These are phyloP conservation scores for Hephaestus fuliginosus DNA, from an alignment of 2,797 vertebrate genomes.

Conservation along the genomic window DNA sequence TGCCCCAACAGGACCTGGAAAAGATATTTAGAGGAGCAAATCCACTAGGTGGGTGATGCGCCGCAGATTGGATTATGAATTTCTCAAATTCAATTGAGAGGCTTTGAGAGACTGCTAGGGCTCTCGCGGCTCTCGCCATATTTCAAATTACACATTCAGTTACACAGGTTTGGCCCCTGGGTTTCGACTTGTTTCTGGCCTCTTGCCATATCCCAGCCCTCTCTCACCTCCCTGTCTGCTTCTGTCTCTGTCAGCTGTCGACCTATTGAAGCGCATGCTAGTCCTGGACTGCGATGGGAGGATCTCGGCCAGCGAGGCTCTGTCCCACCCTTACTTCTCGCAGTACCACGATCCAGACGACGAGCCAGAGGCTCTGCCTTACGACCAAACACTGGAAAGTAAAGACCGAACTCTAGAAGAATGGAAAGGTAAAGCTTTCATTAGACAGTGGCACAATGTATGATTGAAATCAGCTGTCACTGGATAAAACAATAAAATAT, in stretches of 20 bases:
- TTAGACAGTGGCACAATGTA: not conserved
- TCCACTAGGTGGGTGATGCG: conserved; percentile 88
- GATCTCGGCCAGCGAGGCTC: conserved; percentile 93
- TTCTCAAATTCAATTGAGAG: conserved; percentile 39
- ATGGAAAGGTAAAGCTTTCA: conserved; percentile 92
- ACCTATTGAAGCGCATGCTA: conserved; percentile 95
- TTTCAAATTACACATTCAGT: conserved; percentile 24
- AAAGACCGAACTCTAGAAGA: conserved; percentile 95
- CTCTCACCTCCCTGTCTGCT: conserved; percentile 3
- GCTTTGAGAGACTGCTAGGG: conserved; percentile 12
- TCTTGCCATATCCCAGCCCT: not conserved
- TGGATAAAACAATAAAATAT: not conserved
- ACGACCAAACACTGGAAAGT: conserved; percentile 95
- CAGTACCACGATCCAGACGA: conserved; percentile 98
- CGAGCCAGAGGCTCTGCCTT: conserved; percentile 93
- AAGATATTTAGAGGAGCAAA: conserved; percentile 95
- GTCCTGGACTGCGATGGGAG: conserved; percentile 97
- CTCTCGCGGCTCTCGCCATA: conserved; percentile 12
- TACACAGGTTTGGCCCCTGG: not conserved
- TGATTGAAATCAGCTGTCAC: not conserved
- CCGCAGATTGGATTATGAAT: conserved; percentile 25
- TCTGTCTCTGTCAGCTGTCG: conserved; percentile 87
- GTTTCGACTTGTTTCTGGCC: not conserved
- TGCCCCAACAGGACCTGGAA: conserved; percentile 97
- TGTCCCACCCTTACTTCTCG: conserved; percentile 95